These are phyloP conservation scores for Lepeophtheirus nordmannii DNA, from an alignment of 2,888 invertebrate genomes.

Conservation along the genomic window DNA sequence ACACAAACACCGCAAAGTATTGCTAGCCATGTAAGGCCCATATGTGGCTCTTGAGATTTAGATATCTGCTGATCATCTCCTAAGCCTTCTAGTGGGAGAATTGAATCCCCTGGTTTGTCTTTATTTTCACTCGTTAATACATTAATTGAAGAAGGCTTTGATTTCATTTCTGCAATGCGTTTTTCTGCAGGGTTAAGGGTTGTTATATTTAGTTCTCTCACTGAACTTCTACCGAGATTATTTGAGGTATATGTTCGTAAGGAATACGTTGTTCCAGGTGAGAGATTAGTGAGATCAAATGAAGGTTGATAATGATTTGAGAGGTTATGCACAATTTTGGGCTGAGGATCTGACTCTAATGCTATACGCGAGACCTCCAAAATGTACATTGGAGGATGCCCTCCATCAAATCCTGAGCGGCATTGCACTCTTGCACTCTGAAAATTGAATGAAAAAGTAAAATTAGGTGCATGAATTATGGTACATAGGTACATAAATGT, in stretches of 20 bases:
- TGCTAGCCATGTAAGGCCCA: not conserved
- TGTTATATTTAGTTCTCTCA: not conserved
- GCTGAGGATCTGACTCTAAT: not conserved
- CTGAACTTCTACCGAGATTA: constrained; percentile 3
- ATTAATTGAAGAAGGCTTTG: not conserved
- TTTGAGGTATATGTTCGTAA: constrained; percentile 13
- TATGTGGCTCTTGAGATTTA: not conserved
- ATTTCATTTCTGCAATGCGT: constrained; percentile 17
- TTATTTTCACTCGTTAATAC: not conserved
- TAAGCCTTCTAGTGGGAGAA: not conserved
- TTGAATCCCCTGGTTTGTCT: not conserved
- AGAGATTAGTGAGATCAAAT: not conserved
- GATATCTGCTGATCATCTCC: not conserved
- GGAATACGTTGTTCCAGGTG: not conserved
- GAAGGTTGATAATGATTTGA: not conserved
- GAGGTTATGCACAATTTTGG: not conserved
- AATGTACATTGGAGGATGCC: constrained; percentile 8
- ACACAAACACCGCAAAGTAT: not conserved
- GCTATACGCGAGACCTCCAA: not conserved
- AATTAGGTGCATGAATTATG: no score
- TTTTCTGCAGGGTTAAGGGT: constrained; percentile 15
- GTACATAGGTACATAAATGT: no score
- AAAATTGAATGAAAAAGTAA: not conserved
- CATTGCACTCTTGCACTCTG: not conserved
- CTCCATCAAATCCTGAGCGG: constrained; percentile 12